Evolutionary conservation across 2,113 vertebrate genomes (phyloP), one percentile per base, ranked within the genome.

Genomic region (Mohoua ochrocephala): DNA sequence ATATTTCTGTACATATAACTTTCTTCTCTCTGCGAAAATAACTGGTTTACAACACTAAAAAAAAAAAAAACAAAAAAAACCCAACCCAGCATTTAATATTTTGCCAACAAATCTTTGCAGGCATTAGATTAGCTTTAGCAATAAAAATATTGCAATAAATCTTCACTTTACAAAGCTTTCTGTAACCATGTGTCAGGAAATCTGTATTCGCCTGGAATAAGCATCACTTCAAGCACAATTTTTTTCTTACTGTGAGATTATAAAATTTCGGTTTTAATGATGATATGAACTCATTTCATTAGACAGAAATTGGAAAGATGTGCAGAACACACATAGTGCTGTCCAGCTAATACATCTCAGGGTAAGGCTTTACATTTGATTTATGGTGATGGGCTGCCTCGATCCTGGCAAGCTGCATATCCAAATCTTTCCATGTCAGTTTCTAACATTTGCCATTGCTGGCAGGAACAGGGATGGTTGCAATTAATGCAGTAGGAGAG

Each of bases 331-430:
- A 47, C 56, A 57, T 9, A 8, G 11, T n/a, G 19, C 31, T 54
- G 21, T 15, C 27, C 42, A 52, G 50, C 53, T 80, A 37, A 61
- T 5, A 23, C 13, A 13, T 11, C 39, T 61, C 37, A 73, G 26
- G 35, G n/a, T 39, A 81, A 73, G 54, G 27, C 59, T 67, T 84
- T 60, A 57, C 3, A 21, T 23, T 27, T 61, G 31, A 76, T 35
- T 49, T 37, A 60, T 2, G 20, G 45, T 8, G 24, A 84, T 2
- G 0, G 7, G 16, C 7, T 35, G 27, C 14, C 70, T 15, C 0
- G 0, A 18, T 26, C 35, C 28, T 20, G 20, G 59, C 21, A 75
- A 75, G n/a, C 19, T 60, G 61, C 19, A 39, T 3, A 31, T 16
- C 14, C 53, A 77, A 39, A 74, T 28, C 44, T 64, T 57, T 37